These are phyloP conservation scores for Oxytorus armatus DNA, from an alignment of 2,888 invertebrate species.

Conservation along the genomic window DNA sequence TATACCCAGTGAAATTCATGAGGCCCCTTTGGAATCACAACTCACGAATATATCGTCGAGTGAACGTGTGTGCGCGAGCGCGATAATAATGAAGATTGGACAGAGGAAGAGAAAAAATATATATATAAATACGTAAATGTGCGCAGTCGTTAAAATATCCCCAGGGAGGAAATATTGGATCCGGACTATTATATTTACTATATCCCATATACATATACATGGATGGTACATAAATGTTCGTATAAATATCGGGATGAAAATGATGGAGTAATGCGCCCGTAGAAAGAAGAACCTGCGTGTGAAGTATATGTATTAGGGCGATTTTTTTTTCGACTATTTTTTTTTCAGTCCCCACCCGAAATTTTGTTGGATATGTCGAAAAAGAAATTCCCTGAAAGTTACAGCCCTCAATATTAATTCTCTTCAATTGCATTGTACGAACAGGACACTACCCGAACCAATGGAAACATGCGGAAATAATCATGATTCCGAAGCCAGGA, in stretches of 20 bases:
- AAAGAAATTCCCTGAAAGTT: no score
- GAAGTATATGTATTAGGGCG: no score
- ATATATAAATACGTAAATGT: no score
- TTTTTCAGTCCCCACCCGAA: no score
- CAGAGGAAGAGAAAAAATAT: neutral
- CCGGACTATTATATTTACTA: neutral
- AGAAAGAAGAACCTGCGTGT: neutral
- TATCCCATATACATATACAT: neutral
- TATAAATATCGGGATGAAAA: neutral
- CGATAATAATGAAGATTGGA: constrained; percentile 50
- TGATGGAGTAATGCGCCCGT: neutral
- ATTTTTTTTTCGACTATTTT: no score
- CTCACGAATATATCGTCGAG: constrained; percentile 40
- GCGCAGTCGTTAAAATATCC: constrained; percentile 20
- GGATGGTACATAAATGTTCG: constrained; percentile 1
- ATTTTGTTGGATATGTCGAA: no score
- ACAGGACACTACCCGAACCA: no score
- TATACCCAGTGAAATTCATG: constrained; percentile 37
- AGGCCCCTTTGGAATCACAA: constrained; percentile 43
- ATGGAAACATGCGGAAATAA: no score
- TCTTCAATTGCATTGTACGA: no score
- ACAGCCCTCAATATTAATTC: no score
- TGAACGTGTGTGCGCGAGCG: neutral
- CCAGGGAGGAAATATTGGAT: constrained; percentile 23
- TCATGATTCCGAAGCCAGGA: no score